Percentiles rank a stretch among this genome's conserved stretches.
Evolutionary conservation across 2,797 vertebrate genomes (phyloP).

Genomic region (Pogoniulus pusillus): DNA sequence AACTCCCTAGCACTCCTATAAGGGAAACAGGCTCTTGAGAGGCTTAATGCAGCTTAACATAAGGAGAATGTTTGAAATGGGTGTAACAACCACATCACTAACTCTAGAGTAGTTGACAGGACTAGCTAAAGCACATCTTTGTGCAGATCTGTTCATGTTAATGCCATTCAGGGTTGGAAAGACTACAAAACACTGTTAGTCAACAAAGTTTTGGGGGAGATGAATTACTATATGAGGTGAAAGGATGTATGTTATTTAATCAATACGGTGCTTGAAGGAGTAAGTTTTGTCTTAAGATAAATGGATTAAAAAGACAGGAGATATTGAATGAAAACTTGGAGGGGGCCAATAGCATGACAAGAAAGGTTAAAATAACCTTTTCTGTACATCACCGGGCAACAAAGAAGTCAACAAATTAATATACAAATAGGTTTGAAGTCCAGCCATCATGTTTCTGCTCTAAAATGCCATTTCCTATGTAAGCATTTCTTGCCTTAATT

Average conservation of each 20-base stretch:
- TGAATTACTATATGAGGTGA: conserved; percentile 15
- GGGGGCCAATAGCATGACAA: conserved; percentile 15
- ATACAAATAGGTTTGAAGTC: background rate
- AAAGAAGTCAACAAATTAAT: background rate
- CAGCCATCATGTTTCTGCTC: background rate
- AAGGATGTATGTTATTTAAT: conserved; percentile 56
- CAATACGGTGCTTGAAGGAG: conserved; percentile 32
- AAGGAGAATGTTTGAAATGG: background rate
- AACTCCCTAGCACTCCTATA: background rate
- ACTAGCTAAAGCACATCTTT: background rate
- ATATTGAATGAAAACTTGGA: conserved; percentile 33
- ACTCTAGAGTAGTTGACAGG: background rate
- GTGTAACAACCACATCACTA: background rate
- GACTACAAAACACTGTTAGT: background rate
- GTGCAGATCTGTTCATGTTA: background rate
- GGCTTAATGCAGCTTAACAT: background rate
- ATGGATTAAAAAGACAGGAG: conserved; percentile 53
- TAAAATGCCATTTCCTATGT: background rate
- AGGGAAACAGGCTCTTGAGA: background rate
- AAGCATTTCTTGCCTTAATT: background rate
- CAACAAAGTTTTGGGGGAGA: background rate
- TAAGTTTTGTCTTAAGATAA: conserved; percentile 35
- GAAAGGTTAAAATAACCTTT: conserved; percentile 61
- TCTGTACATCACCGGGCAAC: conserved; percentile 7
- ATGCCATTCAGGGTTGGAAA: background rate